Evolutionary conservation across 2,888 invertebrate genomes (phyloP), one percentile per base, ranked within the genome.

Genomic region (Mythimna impura): DNA sequence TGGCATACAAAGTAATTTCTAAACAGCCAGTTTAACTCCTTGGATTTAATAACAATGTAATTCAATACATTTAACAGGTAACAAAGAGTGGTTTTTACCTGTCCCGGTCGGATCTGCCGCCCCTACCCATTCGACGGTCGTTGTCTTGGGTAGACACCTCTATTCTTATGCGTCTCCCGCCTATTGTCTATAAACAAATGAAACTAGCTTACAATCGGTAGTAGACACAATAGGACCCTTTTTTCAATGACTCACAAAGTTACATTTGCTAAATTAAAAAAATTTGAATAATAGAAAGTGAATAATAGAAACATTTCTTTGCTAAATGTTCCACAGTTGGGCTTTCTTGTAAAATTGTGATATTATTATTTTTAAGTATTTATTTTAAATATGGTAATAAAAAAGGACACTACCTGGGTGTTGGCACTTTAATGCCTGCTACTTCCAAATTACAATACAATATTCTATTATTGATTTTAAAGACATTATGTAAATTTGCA

Each of bases 121-220:
- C 94, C 65, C 97, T 96, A 34, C 97, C 96, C 88, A 97, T 97
- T 79, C 97, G 97, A 57, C 97, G 97, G 85, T 97, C 97, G 81
- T 97, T 98, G 84, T 97, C 97, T 87, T 97, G 97, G 76, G 97
- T 97, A 6, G 98, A 97, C 17, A 98, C 97, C 89, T 98, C 98
- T 91, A 98, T 98, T 89, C 98, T 97, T 83, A 98, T 97, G 73
- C 98, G 96, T 83, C 98, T 96, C 68, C 97, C 97, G 91, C 98
- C 97, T 87, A 99, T 97, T 79, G 96, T 97, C 98, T 98, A 86
- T 61, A 68, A 71, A 88, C 82, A 87, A 86, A 85, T 76, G 60
- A 82, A 79, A 77, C 75, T 68, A 83, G 73, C 64, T 80, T 66
- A 80, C 76, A 74, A 82, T 76, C 17, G 57, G 74, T 60, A 66